Base-by-base conservation (phyloP, 1,140 invertebrate species). In the Helicoverpa armigera region DNA sequence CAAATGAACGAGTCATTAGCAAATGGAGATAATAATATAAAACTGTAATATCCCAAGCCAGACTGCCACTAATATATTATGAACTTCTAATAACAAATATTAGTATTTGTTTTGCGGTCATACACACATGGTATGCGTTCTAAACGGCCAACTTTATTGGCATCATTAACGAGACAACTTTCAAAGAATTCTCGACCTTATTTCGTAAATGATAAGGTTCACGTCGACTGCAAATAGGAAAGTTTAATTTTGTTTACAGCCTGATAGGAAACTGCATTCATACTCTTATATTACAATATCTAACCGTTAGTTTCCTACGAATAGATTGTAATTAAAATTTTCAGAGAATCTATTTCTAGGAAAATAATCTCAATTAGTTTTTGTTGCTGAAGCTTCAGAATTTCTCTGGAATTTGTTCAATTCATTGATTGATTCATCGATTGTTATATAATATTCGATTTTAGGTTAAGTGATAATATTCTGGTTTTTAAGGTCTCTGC, bases 81-180 rank as follows among this genome's bases (percentile, higher is more conserved):
- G 16, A 69, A 69, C 43, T 69, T 50, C 65, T 69, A 69, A 69
- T 69, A 69, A 50, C 65, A 50, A 69, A 69, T 69, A 69, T 69
- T 69, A 50, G 65, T 50, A 11, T 69, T 69, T 50, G 65, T 69
- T 69, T 18, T 18, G 65, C 31, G 65, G 65, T 69, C 65, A 69
- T 51, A 69, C 65, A 50, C 65, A 69, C 43, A 69, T 69, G 43
- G 43, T 43, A 50, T 69, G 16, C 16, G 35, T 69, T 69, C 65
- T 51, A 51, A 69, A 50, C 65, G 65, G 12, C 16, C 43, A 69
- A 69, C 43, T 69, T 69, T 50, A 69, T 69, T 50, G 16, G 31
- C 35, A 23, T 23, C 14, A 18, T n/a, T 10, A 13, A 3, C 11
- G 2, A 23, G 11, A 69, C n/a, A 11, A 16, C 13, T 67, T 50